phyloP scores from a whole-genome alignment of 2,113 vertebrate species.

The Diphyllodes magnificus region DNA sequence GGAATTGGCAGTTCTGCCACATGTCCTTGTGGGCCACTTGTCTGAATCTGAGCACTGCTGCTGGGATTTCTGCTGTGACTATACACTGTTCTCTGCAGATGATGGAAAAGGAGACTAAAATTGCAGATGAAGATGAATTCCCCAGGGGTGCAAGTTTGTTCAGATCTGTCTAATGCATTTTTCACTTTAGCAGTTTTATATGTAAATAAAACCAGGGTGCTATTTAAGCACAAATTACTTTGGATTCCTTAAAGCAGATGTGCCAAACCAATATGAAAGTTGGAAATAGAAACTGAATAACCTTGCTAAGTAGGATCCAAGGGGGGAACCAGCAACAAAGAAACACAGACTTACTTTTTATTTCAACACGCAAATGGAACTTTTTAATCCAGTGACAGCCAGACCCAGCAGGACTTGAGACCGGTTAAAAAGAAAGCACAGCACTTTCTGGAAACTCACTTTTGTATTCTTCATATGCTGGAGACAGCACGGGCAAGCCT shows the following conservation, averaged over 20 bases:
- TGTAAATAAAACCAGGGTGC: slow-evolving; percentile 3
- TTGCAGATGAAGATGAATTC: background rate
- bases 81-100: background rate
- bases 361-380: background rate
- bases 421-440: background rate
- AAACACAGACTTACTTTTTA: background rate
- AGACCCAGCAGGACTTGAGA: background rate
- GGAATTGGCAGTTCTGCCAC: background rate
- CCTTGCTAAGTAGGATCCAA: background rate
- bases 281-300: background rate
- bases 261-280: background rate
- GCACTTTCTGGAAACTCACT: background rate
- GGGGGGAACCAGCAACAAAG: background rate
- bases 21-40: background rate
- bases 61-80: background rate
- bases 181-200: background rate
- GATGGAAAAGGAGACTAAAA: background rate
- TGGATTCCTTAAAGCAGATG: background rate
- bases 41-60: background rate
- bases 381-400: background rate
- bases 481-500: background rate
- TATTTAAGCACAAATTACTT: slow-evolving; percentile 4
- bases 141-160: background rate
- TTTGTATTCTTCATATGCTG: background rate
- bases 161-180: background rate